phyloP scores from a whole-genome alignment of 2,113 vertebrate genomes.

The Cichladusa arquata region DNA sequence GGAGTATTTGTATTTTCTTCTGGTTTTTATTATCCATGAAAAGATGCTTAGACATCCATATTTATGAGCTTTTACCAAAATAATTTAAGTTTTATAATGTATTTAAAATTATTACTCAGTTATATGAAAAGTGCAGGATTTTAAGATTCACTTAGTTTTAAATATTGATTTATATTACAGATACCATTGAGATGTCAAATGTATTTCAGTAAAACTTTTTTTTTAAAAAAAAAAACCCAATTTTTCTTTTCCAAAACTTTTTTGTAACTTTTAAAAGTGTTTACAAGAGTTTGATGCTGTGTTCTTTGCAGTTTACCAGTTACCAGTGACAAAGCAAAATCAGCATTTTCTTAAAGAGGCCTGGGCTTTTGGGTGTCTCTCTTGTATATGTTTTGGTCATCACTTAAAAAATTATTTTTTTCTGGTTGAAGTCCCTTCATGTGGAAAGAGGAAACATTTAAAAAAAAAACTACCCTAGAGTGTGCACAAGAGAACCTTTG shows the following conservation, averaged over 20 bases:
- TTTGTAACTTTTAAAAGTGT: not conserved
- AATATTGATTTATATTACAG: not conserved
- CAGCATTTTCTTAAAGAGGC: not conserved
- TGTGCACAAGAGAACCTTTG: not conserved
- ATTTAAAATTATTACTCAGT: not conserved
- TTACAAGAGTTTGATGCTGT: not conserved
- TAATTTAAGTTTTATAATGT: not conserved
- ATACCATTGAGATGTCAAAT: not conserved
- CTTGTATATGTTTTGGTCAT: not conserved
- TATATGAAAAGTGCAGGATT: not conserved
- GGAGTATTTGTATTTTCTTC: not conserved
- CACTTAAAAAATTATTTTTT: not conserved
- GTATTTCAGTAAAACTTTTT: not conserved
- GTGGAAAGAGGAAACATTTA: not conserved
- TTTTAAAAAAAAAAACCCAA: no score
- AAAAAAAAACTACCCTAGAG: not conserved
- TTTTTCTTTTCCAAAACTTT: not conserved
- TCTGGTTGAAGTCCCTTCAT: not conserved
- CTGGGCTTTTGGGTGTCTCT: not conserved
- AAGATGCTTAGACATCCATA: not conserved
- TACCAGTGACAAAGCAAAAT: not conserved
- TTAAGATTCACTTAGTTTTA: not conserved
- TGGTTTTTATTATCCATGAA: not conserved
- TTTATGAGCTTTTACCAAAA: not conserved
- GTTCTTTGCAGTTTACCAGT: not conserved